Evolutionary conservation across 2,113 vertebrate genomes (phyloP), one percentile per base, ranked within the genome.

Genomic region (Cyrtonyx montezumae): DNA sequence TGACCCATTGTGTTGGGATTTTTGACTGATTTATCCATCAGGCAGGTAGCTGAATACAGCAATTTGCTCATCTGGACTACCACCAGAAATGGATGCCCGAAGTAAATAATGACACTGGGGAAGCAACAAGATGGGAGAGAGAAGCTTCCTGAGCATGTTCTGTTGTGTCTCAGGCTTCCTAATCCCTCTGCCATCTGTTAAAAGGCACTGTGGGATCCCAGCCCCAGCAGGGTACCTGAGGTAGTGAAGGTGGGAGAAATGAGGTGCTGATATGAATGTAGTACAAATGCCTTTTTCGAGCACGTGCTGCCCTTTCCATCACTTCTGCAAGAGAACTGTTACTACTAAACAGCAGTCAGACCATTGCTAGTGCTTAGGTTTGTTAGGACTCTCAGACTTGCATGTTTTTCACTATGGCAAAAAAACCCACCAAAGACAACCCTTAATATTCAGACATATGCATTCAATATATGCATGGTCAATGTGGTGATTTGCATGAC

Each of bases 211-310:
- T 40, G n/a, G 16, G 43, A 73, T 61, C 40, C 36, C 15, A 68
- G n/a, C 48, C 73, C 56, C 4, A 17, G 34, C 49, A 20, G 13
- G 0, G 1, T 28, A 12, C n/a, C 1, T 3, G 25, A 42, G 25
- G 49, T 53, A 53, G 49, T 53, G 25, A 53, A 53, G 23, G 7
- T 58, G n/a, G 53, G 36, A 67, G n/a, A 3, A 5, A 5, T 8
- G 28, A 21, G 15, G 51, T 7, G 53, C 32, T 7, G 0, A 9
- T 58, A 7, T 13, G 14, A 71, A 26, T 69, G 17, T 21, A 43
- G 30, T 8, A 15, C 42, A 21, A 42, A 21, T n/a, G 32, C 21
- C 55, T 46, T 12, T 23, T 4, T 4, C 21, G 32, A 26, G 34
- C 17, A 19, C 21, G 25, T 8, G 6, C 25, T 14, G 53, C 37